phyloP scores from a whole-genome alignment of 2,797 vertebrate genomes.

The Phataginus tricuspis region DNA sequence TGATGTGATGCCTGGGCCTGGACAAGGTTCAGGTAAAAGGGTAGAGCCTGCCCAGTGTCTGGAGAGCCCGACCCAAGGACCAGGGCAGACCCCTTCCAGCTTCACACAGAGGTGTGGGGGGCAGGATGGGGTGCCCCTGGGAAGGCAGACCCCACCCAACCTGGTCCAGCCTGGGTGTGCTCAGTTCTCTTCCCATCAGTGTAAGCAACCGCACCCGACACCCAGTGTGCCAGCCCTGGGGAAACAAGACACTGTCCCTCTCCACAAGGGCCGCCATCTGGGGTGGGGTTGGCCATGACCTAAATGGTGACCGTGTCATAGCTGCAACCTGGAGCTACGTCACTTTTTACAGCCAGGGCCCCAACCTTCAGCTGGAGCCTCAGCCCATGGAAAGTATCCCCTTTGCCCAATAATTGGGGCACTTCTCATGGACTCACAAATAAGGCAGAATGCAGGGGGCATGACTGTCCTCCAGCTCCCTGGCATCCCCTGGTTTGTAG shows the following conservation, averaged over 20 bases:
- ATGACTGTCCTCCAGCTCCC: accelerated
- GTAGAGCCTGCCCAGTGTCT: background rate
- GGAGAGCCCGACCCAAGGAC: background rate
- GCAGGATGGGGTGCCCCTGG: accelerated
- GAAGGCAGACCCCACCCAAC: background rate
- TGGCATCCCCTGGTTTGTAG: too few relatives aligned
- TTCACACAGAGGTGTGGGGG: background rate
- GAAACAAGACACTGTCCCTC: too few relatives aligned
- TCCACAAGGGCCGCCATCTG: accelerated
- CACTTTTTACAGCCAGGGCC: background rate
- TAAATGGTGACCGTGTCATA: accelerated
- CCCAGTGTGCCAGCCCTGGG: background rate
- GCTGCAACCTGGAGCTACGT: background rate
- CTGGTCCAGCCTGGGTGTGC: accelerated
- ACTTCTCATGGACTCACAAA: accelerated
- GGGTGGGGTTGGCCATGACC: background rate
- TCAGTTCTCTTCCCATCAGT: background rate
- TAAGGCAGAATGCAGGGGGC: too few relatives aligned
- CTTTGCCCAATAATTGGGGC: background rate
- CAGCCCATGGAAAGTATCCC: background rate
- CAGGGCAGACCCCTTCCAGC: accelerated
- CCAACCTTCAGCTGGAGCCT: background rate
- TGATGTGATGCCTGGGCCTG: background rate
- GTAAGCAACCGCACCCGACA: accelerated
- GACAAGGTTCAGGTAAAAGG: background rate